Evolutionary conservation across 2,113 vertebrate species (phyloP).

Genomic region (Campylorhamphus procurvoides): DNA sequence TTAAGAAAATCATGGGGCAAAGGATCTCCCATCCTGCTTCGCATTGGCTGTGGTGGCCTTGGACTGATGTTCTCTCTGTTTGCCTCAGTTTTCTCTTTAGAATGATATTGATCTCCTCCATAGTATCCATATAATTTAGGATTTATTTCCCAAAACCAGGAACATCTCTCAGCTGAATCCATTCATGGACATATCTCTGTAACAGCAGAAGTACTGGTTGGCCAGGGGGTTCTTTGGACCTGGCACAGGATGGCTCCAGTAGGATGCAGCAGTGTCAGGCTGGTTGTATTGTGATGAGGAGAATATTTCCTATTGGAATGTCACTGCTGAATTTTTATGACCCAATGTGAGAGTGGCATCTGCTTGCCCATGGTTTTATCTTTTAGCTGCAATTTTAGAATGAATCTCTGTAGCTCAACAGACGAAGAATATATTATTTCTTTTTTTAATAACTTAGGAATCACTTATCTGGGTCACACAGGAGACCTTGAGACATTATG

Average conservation of each 20-base stretch:
- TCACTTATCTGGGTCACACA: not conserved
- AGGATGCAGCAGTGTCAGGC: not conserved
- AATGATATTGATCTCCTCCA: not conserved
- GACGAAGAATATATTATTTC: not conserved
- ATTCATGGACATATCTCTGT: not conserved
- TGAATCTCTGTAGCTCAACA: not conserved
- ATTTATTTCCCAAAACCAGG: not conserved
- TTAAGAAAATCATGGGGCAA: not conserved
- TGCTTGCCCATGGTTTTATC: not conserved
- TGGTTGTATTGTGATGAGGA: not conserved
- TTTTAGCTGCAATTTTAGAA: not conserved
- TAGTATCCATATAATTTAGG: not conserved
- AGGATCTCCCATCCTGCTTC: not conserved
- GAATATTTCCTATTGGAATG: not conserved
- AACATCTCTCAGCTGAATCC: not conserved
- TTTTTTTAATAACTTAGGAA: not conserved
- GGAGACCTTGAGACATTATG: not conserved
- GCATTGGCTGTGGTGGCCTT: not conserved
- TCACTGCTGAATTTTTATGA: not conserved
- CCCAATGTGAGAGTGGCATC: not conserved
- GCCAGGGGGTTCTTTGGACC: not conserved
- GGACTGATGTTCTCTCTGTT: not conserved
- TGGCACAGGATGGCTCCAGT: not conserved
- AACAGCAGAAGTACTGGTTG: not conserved
- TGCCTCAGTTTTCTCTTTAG: not conserved